Evolutionary conservation across 2,888 invertebrate species (phyloP), one percentile per base, ranked within the genome.

Genomic region (Petrolisthes manimaculis): DNA sequence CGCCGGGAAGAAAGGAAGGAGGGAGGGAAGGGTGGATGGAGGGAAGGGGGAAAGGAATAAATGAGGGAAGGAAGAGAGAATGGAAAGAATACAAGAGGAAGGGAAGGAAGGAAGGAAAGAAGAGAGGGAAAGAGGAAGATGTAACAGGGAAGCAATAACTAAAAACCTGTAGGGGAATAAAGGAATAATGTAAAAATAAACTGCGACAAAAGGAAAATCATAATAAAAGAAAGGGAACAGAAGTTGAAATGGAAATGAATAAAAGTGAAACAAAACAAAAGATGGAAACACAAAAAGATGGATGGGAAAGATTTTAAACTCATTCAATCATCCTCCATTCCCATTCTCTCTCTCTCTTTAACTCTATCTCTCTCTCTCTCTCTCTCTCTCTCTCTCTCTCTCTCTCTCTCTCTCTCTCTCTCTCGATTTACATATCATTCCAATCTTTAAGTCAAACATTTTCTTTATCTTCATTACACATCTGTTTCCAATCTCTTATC

Each of bases 351-450:
- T 74, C 74, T n/a, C n/a, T 21, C 74, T 74, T n/a, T 21, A 14
- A 5, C 74, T 74, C 21, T 21, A 5, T 21, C n/a, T n/a, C n/a
- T 21, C 74, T 74, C 74, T 18, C 74, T 21, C 24, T 74, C 74
- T 74, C 74, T 21, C 24, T 74, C 74, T 74, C 74, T 61, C 61
- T 61, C 61, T 61, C 61, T 74, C 78, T 54, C 78, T 78, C 53
- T 55, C 55, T n/a, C 79, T 79, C n/a, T 55, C 55, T n/a, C 55
- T n/a, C 79, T n/a, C 79, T 79, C 79, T 79, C 77, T 78, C 77
- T 51, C 18, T 51, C 77, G 24, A 37, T 78, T 53, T 51, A 37
- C 8, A 18, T 21, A 18, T 74, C 18, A 12, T 74, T 21, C 24
- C 24, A 18, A 12, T 3, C 74, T 18, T 67, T 67, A 12, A 12